phyloP scores from a whole-genome alignment of 1,140 invertebrate genomes.

The Hycleus phaleratus region DNA sequence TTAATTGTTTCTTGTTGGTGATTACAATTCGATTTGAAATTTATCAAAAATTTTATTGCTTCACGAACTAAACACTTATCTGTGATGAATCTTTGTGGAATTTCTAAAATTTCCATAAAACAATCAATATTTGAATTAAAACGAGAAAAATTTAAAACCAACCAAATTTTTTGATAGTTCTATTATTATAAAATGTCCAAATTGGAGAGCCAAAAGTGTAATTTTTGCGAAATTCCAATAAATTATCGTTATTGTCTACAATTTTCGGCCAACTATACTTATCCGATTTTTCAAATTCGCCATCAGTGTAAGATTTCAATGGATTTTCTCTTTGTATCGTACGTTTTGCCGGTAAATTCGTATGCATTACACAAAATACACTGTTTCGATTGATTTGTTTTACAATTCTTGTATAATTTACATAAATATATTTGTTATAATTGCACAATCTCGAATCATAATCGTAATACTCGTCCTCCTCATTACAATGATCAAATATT shows the following conservation, averaged over 20 bases:
- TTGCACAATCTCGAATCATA: conserved; percentile 41
- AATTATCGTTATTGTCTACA: background rate
- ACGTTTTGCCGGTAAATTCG: conserved; percentile 45
- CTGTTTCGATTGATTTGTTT: conserved; percentile 39
- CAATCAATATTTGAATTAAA: conserved; percentile 10
- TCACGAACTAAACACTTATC: conserved; percentile 39
- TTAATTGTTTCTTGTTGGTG: conserved; percentile 39
- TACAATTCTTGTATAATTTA: conserved; percentile 42
- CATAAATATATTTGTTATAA: conserved; percentile 40
- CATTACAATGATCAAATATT: conserved; percentile 50
- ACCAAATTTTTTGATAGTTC: conserved; percentile 7
- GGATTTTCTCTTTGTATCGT: conserved; percentile 27
- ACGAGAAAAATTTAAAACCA: conserved; percentile 9
- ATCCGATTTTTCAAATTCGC: conserved; percentile 9
- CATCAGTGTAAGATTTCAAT: background rate
- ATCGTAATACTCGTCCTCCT: conserved; percentile 17
- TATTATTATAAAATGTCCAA: conserved; percentile 15
- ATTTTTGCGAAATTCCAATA: conserved; percentile 2
- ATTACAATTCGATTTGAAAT: conserved; percentile 41
- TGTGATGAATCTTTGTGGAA: conserved; percentile 41
- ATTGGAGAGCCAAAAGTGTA: conserved; percentile 21
- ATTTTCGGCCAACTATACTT: conserved; percentile 22
- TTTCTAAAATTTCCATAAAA: conserved; percentile 35
- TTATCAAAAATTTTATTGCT: conserved; percentile 41
- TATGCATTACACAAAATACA: conserved; percentile 53